Base-by-base conservation (phyloP, 2,113 vertebrate genomes). In the Corythaeola cristata region DNA sequence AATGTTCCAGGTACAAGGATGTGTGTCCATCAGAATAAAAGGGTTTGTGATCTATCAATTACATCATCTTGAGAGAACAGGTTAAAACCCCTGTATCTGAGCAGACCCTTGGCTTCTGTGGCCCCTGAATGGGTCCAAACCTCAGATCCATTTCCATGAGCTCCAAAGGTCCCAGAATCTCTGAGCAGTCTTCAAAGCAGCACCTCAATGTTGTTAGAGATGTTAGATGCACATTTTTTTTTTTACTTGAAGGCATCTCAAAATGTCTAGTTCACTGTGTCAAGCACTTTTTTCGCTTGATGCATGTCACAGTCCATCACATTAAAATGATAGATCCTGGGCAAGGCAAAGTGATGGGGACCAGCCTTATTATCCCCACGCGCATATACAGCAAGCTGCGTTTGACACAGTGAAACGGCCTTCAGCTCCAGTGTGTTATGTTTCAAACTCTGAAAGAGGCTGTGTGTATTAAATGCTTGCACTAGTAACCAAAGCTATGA, bases 1-100 rank as follows among this genome's bases (percentile, higher is more conserved):
- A 94, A 35, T 33, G 23, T 76, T 94, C 85, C 88, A 95, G 71
- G 81, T 95, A 56, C 35, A 81, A 95, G 82, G 72, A 78, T 63
- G 16, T n/a, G 22, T 90, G 71, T 50, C 89, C 83, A 83, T 88
- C 76, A 71, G 50, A 41, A 52, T 53, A 66, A 92, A 91, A 68
- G 62, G 45, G 10, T 52, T 90, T 78, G 52, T 88, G 79, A 86
- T 83, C 62, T 89, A 81, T 59, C 67, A 92, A 21, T 81, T 69
- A 53, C 14, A 68, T 15, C 32, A 50, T 53, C 59, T 92, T 71
- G 72, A 49, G 60, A 92, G 41, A 79, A 66, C 5, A 60, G 13
- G 6, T 85, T 77, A 14, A 68, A 91, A 73, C 55, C 68, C n/a
- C 30, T 73, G 3, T 87, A 50, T 8, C 17, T 68, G 49, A 39